phyloP scores from a whole-genome alignment of 2,113 vertebrate species.

The Upupa epops region DNA sequence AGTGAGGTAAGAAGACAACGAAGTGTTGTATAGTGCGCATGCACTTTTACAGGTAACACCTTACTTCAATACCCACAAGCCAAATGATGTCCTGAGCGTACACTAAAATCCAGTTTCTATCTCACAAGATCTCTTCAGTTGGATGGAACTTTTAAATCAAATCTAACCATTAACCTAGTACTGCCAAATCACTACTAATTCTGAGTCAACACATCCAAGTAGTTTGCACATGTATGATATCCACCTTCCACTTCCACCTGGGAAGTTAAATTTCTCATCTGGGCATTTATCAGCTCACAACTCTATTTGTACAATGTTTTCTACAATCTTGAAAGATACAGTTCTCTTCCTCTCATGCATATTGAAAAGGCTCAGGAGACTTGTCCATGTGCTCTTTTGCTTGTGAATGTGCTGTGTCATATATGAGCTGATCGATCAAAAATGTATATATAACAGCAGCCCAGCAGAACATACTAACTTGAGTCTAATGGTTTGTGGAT shows the following conservation, averaged over 20 bases:
- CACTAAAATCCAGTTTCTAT: background rate
- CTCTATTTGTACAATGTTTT: background rate
- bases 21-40: too few species aligned
- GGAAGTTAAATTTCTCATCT: background rate
- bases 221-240: background rate
- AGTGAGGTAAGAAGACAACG: too few species aligned
- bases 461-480: background rate
- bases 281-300: background rate
- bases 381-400: background rate
- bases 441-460: background rate
- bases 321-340: background rate
- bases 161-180: too few species aligned
- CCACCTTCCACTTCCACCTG: background rate
- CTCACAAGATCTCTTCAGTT: too few species aligned
- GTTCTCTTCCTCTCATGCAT: background rate
- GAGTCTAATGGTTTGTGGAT: background rate
- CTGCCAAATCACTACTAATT: too few species aligned
- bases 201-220: background rate
- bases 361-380: background rate
- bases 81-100: background rate
- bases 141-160: too few species aligned
- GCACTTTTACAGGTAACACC: background rate
- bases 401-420: background rate
- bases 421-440: background rate
- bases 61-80: background rate